Percentiles rank a stretch among this genome's conserved stretches.
Conservation (phyloP, 2,797 vertebrate genomes). For the Anableps anableps region DNA sequence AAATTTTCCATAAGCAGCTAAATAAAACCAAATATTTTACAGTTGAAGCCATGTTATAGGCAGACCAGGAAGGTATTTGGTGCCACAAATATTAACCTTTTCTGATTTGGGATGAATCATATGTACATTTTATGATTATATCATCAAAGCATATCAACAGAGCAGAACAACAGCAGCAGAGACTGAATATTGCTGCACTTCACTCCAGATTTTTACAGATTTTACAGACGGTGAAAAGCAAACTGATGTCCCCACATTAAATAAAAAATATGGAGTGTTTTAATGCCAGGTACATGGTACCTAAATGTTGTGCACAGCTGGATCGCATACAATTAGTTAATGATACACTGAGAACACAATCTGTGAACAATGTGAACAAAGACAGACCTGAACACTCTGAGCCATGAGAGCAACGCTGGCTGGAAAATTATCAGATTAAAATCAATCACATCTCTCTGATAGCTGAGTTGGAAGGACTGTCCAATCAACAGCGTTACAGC, state of each 20-base stretch:
- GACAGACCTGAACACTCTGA: conserved; percentile 45
- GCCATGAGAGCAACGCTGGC: conserved; percentile 53
- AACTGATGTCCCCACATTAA: background rate
- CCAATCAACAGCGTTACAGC: conserved; percentile 6
- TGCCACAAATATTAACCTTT: conserved; percentile 68
- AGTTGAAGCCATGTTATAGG: conserved; percentile 33
- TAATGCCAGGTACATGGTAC: conserved; percentile 19
- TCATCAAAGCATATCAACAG: conserved; percentile 22
- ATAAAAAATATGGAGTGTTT: background rate
- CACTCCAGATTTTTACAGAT: too few species aligned
- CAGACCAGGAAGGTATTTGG: conserved; percentile 49
- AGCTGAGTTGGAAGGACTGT: conserved; percentile 19
- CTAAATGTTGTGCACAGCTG: conserved; percentile 41
- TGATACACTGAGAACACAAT: conserved; percentile 21
- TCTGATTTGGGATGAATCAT: conserved; percentile 66
- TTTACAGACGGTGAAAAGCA: too few species aligned
- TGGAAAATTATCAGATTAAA: conserved; percentile 65
- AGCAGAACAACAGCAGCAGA: background rate
- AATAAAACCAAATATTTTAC: background rate
- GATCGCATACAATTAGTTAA: conserved; percentile 42
- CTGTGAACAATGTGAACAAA: conserved; percentile 47
- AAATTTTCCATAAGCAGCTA: background rate
- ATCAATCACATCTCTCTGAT: conserved; percentile 36
- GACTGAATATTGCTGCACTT: background rate
- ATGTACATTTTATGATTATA: conserved; percentile 52